Conservation (phyloP, 2,888 invertebrate genomes). For the Melinaea marsaeus region DNA sequence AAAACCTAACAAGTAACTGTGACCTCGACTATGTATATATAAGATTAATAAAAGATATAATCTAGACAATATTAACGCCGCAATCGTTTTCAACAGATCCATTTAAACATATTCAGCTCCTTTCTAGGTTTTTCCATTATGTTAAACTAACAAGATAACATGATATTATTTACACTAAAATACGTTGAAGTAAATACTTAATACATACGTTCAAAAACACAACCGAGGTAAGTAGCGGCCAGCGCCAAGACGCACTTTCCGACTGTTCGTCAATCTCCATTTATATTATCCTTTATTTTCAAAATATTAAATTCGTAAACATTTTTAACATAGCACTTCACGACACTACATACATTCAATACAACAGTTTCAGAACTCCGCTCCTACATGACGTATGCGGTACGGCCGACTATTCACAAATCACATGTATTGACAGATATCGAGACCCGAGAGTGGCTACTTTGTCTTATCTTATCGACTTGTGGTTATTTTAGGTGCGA, state of each 20-base stretch:
- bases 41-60: too few species aligned
- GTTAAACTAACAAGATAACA: not conserved
- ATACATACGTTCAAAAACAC: constrained; percentile 65
- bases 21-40: too few species aligned
- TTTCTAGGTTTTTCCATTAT: not conserved
- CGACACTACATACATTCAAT: constrained; percentile 27
- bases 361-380: constrained; percentile 24
- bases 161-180: not conserved
- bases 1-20: too few species aligned
- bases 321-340: constrained; percentile 26
- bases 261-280: constrained; percentile 60
- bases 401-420: constrained; percentile 45
- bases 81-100: too few species aligned
- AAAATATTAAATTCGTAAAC: constrained; percentile 21
- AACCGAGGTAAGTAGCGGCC: constrained; percentile 61
- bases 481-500: constrained; percentile 32
- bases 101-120: too few species aligned
- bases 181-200: constrained; percentile 38
- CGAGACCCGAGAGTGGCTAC: constrained; percentile 57
- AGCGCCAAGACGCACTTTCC: constrained; percentile 60
- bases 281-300: constrained; percentile 40
- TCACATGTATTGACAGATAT: constrained; percentile 59
- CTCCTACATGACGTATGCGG: constrained; percentile 57
- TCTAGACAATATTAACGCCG: too few species aligned
- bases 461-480: constrained; percentile 71